Evolutionary conservation across 2,888 invertebrate species (phyloP).

Genomic region (Lycophotia porphyrea): DNA sequence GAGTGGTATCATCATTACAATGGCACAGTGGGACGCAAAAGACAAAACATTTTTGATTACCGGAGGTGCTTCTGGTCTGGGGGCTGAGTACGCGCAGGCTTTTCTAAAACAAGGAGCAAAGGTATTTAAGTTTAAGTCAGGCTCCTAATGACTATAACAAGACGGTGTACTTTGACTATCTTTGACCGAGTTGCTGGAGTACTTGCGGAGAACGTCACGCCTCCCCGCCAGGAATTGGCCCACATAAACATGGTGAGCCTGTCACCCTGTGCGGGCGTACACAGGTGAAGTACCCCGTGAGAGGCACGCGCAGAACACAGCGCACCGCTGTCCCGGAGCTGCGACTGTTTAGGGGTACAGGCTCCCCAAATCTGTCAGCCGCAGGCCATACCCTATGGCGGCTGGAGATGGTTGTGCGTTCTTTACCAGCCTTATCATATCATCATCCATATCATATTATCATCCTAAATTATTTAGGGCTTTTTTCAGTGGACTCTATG

Average conservation of each 20-base stretch:
- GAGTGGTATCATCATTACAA: background rate
- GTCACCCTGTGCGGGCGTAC: too few relatives aligned
- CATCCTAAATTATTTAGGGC: background rate
- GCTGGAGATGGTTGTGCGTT: background rate
- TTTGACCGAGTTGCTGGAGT: background rate
- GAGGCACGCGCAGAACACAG: too few relatives aligned
- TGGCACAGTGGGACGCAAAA: conserved; percentile 53
- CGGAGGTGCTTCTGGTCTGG: conserved; percentile 77
- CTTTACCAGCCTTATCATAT: background rate
- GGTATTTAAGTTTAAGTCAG: conserved; percentile 60
- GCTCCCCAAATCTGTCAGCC: background rate
- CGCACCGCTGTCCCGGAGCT: background rate
- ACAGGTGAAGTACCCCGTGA: too few relatives aligned
- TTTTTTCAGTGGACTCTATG: background rate
- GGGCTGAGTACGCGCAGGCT: conserved; percentile 70
- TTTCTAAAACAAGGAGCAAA: conserved; percentile 75
- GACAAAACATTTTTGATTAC: conserved; percentile 75
- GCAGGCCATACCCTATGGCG: background rate
- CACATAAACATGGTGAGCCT: too few relatives aligned
- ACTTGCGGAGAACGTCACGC: too few relatives aligned
- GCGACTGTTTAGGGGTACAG: background rate
- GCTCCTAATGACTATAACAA: background rate
- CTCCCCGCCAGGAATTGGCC: too few relatives aligned
- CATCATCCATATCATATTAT: too few relatives aligned
- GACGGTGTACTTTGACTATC: background rate